Conservation (phyloP, 2,797 vertebrate species). For the Sebastes steindachneri region DNA sequence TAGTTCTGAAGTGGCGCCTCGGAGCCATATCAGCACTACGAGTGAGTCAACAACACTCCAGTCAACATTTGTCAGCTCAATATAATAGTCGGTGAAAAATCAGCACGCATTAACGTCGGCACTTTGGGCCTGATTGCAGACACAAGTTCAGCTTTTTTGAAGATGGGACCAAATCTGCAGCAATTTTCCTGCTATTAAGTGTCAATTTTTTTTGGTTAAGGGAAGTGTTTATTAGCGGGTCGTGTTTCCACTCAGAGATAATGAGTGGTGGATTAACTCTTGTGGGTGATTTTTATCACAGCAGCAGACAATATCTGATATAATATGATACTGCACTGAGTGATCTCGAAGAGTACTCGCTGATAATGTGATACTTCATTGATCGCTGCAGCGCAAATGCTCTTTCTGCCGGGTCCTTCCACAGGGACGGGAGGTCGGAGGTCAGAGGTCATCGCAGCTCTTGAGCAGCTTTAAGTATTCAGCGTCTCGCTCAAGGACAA, state of each 20-base stretch:
- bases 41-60: constrained; percentile 39
- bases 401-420: neutral
- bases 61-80: constrained; percentile 53
- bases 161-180: neutral
- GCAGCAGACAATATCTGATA: constrained; percentile 1
- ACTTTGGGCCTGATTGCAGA: neutral
- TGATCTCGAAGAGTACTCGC: neutral
- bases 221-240: constrained; percentile 6
- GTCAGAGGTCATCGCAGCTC: constrained; percentile 21
- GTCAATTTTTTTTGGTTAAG: neutral
- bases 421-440: neutral
- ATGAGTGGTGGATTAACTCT: constrained; percentile 8
- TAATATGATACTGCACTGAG: neutral
- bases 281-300: constrained; percentile 1
- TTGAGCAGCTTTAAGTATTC: constrained; percentile 2
- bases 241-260: constrained; percentile 25
- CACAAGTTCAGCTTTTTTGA: neutral
- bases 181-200: neutral
- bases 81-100: constrained; percentile 16
- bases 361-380: constrained; percentile 38
- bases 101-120: constrained; percentile 20
- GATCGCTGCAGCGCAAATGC: constrained; percentile 7
- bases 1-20: constrained; percentile 32
- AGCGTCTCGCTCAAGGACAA: constrained; percentile 5
- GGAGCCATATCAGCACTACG: constrained; percentile 10